Evolutionary conservation across 2,113 vertebrate species (phyloP).

Genomic region (Tetrao urogallus): DNA sequence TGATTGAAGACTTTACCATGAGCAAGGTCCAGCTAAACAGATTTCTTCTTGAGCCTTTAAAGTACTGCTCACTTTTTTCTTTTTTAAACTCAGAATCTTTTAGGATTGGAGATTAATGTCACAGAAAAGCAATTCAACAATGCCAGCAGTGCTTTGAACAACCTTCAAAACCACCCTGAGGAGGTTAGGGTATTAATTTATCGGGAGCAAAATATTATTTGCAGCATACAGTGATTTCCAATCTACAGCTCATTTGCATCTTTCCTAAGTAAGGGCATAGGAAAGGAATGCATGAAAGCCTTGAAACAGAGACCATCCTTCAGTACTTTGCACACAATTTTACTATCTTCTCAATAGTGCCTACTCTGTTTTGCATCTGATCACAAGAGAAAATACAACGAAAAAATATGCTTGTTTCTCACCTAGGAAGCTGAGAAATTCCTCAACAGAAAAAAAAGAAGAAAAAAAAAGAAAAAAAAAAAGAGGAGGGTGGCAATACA

Average conservation of each 20-base stretch:
- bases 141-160: constrained; percentile 33
- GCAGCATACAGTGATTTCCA: not conserved
- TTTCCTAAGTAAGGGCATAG: not conserved
- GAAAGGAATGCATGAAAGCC: constrained; percentile 25
- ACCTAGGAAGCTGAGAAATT: not conserved
- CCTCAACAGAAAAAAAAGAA: not conserved
- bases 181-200: constrained; percentile 57
- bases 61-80: not conserved
- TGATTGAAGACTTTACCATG: not conserved
- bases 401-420: not conserved
- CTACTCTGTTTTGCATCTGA: rapidly evolving
- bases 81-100: not conserved
- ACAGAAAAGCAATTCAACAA: constrained; percentile 51
- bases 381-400: not conserved
- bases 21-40: not conserved
- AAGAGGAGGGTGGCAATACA: not conserved
- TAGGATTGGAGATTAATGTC: not conserved
- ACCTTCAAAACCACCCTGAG: constrained; percentile 54
- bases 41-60: not conserved
- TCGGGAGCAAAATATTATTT: constrained; percentile 45
- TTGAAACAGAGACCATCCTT: not conserved
- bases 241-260: not conserved
- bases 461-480: not conserved
- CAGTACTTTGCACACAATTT: constrained; percentile 5
- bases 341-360: not conserved